These are phyloP conservation scores for Heliconius melpomene DNA, from an alignment of 1,140 invertebrate genomes.

Conservation along the genomic window DNA sequence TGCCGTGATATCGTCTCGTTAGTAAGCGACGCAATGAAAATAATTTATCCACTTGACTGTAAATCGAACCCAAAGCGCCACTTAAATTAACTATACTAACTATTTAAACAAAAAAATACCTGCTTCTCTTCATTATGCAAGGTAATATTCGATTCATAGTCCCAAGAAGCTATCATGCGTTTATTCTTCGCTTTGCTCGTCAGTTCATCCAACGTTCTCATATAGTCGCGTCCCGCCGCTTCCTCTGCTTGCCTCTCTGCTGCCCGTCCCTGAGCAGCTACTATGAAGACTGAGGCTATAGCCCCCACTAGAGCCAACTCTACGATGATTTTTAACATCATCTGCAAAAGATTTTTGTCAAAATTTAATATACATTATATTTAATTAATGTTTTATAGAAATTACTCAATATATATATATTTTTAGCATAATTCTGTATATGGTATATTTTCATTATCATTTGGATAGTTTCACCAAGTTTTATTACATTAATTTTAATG, in stretches of 20 bases:
- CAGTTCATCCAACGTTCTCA: conserved; percentile 82
- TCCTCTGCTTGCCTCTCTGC: conserved; percentile 81
- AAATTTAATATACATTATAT: not conserved
- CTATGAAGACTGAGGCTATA: conserved; percentile 75
- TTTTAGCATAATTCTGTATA: too few relatives aligned
- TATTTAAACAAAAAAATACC: too few relatives aligned
- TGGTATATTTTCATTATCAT: too few relatives aligned
- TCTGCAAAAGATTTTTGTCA: not conserved
- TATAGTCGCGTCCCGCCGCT: conserved; percentile 82
- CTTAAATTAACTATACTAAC: too few relatives aligned
- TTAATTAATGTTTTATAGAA: too few relatives aligned
- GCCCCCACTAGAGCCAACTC: conserved; percentile 72
- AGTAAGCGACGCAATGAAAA: too few relatives aligned
- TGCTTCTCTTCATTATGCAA: conserved; percentile 84
- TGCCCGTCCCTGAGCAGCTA: conserved; percentile 75
- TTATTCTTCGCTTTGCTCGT: conserved; percentile 81
- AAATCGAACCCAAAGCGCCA: too few relatives aligned
- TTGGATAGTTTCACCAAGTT: too few relatives aligned
- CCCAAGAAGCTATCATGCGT: conserved; percentile 83
- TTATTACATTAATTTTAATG: too few relatives aligned
- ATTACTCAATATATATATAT: too few relatives aligned
- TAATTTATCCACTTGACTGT: too few relatives aligned
- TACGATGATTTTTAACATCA: conserved; percentile 57
- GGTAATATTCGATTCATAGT: conserved; percentile 89
- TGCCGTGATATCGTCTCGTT: too few relatives aligned